phyloP scores from a whole-genome alignment of 2,797 vertebrate genomes.

The Threskiornis aethiopicus region DNA sequence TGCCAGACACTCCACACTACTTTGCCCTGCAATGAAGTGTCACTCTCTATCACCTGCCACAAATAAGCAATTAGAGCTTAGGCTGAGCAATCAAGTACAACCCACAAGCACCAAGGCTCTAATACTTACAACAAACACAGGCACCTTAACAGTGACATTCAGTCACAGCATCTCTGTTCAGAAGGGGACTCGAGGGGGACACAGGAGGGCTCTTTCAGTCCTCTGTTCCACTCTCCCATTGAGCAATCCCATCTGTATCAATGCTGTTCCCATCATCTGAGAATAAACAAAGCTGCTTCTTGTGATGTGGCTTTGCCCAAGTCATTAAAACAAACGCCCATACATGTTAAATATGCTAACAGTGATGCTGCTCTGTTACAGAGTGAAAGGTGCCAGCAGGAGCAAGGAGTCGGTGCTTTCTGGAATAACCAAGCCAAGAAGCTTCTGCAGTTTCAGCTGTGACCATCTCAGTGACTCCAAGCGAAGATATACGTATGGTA shows the following conservation, averaged over 20 bases:
- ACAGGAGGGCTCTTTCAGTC: neutral
- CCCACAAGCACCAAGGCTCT: neutral
- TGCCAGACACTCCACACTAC: neutral
- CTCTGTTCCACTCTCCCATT: rapidly evolving
- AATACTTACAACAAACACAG: neutral
- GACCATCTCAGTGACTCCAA: slow-evolving; percentile 60
- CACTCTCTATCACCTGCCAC: neutral
- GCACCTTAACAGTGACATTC: neutral
- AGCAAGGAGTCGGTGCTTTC: slow-evolving; percentile 72
- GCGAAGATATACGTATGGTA: slow-evolving; percentile 51
- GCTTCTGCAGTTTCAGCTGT: slow-evolving; percentile 69
- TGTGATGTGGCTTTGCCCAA: neutral
- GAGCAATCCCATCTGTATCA: neutral
- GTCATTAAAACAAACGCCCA: neutral
- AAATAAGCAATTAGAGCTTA: neutral
- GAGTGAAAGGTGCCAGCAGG: slow-evolving; percentile 77
- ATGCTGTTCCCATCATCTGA: neutral
- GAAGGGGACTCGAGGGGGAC: neutral
- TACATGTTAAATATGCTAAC: neutral
- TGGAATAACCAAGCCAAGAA: slow-evolving; percentile 43
- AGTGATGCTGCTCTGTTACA: slow-evolving; percentile 49
- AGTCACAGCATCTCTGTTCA: neutral
- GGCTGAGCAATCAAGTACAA: neutral
- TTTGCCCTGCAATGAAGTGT: neutral
- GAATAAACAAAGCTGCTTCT: neutral